These are phyloP conservation scores for Palaemon carinicauda DNA, from an alignment of 1,140 invertebrate genomes.

Conservation along the genomic window DNA sequence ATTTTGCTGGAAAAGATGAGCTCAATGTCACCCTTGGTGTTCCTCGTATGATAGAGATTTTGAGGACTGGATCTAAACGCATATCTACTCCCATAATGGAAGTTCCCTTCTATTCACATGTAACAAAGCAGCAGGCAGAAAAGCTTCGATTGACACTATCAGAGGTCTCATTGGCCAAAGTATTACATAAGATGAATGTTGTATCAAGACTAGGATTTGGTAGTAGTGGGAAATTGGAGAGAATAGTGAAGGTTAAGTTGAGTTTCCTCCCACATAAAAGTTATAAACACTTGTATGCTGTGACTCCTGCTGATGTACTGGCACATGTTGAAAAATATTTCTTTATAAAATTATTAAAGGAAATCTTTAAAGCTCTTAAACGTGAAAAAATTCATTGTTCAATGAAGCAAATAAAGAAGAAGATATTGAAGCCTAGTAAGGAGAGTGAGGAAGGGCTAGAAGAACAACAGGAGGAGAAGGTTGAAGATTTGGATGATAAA, in stretches of 20 bases:
- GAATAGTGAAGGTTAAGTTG: slow-evolving; percentile 66
- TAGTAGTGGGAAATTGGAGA: background rate
- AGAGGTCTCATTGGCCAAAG: slow-evolving; percentile 69
- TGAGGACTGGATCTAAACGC: slow-evolving; percentile 91
- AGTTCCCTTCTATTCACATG: slow-evolving; percentile 75
- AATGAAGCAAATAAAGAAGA: background rate
- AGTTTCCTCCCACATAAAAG: slow-evolving; percentile 76
- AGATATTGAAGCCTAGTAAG: background rate
- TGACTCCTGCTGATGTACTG: slow-evolving; percentile 75
- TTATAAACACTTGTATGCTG: slow-evolving; percentile 76
- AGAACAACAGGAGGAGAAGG: no score
- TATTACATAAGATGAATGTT: background rate
- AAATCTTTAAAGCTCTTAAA: slow-evolving; percentile 73
- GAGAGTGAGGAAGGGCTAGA: background rate
- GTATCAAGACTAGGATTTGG: background rate
- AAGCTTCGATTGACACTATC: slow-evolving; percentile 76
- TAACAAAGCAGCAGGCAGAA: slow-evolving; percentile 66
- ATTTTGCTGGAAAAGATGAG: slow-evolving; percentile 98
- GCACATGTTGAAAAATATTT: slow-evolving; percentile 66
- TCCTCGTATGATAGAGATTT: slow-evolving; percentile 92
- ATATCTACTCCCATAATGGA: slow-evolving; percentile 97
- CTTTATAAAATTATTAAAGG: slow-evolving; percentile 64
- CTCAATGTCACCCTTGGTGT: slow-evolving; percentile 99
- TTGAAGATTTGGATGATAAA: slow-evolving; percentile 51
- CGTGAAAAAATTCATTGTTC: slow-evolving; percentile 9